Evolutionary conservation across 2,797 vertebrate genomes (phyloP).

Genomic region (Benthosema pterotum): DNA sequence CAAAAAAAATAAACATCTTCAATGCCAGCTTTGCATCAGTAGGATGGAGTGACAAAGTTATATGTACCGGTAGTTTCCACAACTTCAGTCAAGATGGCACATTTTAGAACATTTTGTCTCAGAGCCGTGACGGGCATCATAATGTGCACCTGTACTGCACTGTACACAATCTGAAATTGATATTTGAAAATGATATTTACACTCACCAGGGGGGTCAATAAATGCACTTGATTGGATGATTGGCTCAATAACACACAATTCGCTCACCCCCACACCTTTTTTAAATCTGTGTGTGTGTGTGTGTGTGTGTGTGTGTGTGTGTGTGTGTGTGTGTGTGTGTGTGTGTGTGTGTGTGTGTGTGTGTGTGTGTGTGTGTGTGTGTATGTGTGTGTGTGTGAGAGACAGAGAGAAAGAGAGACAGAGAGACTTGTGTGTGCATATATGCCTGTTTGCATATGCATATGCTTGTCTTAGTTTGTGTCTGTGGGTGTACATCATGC

Average conservation of each 20-base stretch:
- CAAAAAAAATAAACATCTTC: constrained; percentile 38
- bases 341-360: constrained; percentile 37
- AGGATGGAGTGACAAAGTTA: constrained; percentile 52
- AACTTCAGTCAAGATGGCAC: constrained; percentile 50
- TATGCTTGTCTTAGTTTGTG: not conserved
- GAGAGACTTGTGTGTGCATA: constrained; percentile 30
- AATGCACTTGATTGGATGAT: constrained; percentile 39
- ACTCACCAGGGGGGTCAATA: constrained; percentile 42
- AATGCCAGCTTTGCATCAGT: constrained; percentile 52
- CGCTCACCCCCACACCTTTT: constrained; percentile 39
- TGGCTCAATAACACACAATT: constrained; percentile 53
- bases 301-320: constrained; percentile 40
- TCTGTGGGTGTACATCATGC: constrained; percentile 9
- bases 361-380: too few species aligned
- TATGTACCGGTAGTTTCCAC: constrained; percentile 53
- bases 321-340: constrained; percentile 49
- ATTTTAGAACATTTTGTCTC: constrained; percentile 55
- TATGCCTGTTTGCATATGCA: not conserved
- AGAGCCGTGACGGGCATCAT: constrained; percentile 50
- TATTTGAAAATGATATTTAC: constrained; percentile 49
- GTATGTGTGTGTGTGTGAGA: constrained; percentile 44
- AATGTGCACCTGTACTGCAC: constrained; percentile 42
- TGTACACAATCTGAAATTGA: constrained; percentile 47
- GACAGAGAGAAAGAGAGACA: too few species aligned
- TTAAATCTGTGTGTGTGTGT: constrained; percentile 34